Evolutionary conservation across 30 jellyfish, hydroid and myxozoan genomes (phyloP).

Genomic region (Hydractinia symbiolongicarpus): DNA sequence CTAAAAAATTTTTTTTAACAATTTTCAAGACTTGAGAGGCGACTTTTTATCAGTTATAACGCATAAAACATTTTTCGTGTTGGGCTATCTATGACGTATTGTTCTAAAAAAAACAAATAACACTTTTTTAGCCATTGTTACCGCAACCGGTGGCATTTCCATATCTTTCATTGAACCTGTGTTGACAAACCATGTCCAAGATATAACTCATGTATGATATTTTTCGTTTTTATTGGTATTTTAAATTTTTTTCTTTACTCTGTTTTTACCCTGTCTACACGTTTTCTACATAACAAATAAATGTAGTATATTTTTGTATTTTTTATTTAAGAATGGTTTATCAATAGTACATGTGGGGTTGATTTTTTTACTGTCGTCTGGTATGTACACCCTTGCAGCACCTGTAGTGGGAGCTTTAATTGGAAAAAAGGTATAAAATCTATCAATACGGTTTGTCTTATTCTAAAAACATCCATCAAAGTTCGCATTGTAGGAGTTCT

Average conservation of each 20-base stretch:
- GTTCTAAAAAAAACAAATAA: neutral
- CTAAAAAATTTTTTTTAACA: no score
- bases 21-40: no score
- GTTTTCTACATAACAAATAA: no score
- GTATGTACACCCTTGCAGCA: slow-evolving; percentile 49
- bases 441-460: neutral
- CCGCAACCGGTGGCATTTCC: slow-evolving; percentile 50
- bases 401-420: slow-evolving; percentile 50
- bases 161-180: slow-evolving; percentile 77
- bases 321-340: neutral
- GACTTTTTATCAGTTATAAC: no score
- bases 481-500: neutral
- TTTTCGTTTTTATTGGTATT: neutral
- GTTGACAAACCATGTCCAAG: slow-evolving; percentile 43
- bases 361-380: slow-evolving; percentile 56
- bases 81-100: no score
- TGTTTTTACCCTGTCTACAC: neutral
- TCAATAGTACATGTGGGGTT: slow-evolving; percentile 48
- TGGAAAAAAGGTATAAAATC: slow-evolving; percentile 36
- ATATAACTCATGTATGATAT: slow-evolving; percentile 1
- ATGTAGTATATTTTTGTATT: neutral
- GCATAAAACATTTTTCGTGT: no score
- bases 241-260: neutral
- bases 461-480: neutral
- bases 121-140: slow-evolving; percentile 29